Evolutionary conservation across 2,888 invertebrate species (phyloP).

Genomic region (Netelia virgata): DNA sequence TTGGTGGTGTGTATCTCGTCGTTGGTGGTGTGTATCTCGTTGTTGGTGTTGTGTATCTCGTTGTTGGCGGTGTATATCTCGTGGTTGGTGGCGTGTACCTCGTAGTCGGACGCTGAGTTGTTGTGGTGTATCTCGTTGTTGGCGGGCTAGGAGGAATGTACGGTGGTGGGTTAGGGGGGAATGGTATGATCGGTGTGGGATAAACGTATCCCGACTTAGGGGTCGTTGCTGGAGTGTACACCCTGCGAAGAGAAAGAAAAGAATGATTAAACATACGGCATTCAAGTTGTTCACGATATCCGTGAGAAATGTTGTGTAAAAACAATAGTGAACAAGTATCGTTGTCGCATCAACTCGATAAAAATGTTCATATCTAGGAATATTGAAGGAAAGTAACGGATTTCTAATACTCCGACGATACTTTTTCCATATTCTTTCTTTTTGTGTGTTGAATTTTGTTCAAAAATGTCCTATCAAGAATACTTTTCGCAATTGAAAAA

Average conservation of each 20-base stretch:
- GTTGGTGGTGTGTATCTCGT: conserved; percentile 25
- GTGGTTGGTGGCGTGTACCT: conserved; percentile 24
- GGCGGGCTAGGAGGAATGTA: conserved; percentile 3
- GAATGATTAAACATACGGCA: neutral
- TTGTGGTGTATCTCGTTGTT: conserved; percentile 15
- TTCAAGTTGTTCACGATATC: neutral
- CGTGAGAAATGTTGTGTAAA: neutral
- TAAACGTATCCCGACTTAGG: conserved; percentile 57
- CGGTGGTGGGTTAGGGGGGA: conserved; percentile 66
- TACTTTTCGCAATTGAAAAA: too few species aligned
- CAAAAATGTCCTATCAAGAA: too few species aligned
- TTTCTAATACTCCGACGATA: too few species aligned
- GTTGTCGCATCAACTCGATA: too few species aligned
- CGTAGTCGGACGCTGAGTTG: conserved; percentile 36
- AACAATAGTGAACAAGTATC: too few species aligned
- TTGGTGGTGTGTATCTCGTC: conserved; percentile 19
- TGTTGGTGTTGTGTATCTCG: conserved; percentile 24
- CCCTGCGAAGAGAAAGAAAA: conserved; percentile 10
- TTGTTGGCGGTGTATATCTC: neutral
- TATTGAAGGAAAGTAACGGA: too few species aligned
- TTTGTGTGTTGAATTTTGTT: too few species aligned
- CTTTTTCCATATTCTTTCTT: too few species aligned
- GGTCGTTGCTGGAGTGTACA: conserved; percentile 32
- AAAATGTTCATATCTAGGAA: too few species aligned
- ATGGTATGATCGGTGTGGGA: conserved; percentile 54